phyloP scores from a whole-genome alignment of 2,888 invertebrate species.

The Apocheima hispidaria region DNA sequence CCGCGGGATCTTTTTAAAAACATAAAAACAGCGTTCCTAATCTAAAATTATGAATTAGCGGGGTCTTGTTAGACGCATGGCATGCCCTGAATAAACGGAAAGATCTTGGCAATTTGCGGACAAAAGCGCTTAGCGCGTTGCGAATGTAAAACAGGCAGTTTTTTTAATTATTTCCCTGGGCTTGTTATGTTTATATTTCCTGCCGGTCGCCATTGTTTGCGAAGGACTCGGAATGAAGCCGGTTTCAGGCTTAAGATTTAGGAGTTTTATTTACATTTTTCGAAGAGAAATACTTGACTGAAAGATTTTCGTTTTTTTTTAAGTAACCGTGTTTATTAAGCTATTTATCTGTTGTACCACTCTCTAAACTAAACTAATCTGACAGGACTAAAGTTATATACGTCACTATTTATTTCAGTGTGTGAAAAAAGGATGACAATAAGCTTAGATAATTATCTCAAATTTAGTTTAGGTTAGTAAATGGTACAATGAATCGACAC shows the following conservation, averaged over 20 bases:
- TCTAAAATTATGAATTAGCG: slow-evolving; percentile 23
- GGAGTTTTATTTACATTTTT: slow-evolving; percentile 12
- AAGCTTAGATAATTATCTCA: too few relatives aligned
- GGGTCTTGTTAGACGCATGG: slow-evolving; percentile 31
- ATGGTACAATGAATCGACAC: too few relatives aligned
- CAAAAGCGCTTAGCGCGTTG: slow-evolving; percentile 62
- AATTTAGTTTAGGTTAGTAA: too few relatives aligned
- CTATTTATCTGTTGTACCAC: too few relatives aligned
- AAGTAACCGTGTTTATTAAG: too few relatives aligned
- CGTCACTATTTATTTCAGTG: too few relatives aligned
- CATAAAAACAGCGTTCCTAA: slow-evolving; percentile 10
- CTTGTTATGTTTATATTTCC: slow-evolving; percentile 46
- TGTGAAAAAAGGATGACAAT: too few relatives aligned
- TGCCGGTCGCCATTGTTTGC: slow-evolving; percentile 23
- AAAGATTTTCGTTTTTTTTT: background rate
- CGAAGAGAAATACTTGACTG: background rate
- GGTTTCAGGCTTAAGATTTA: slow-evolving; percentile 13
- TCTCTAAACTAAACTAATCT: too few relatives aligned
- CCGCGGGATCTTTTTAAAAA: slow-evolving; percentile 1
- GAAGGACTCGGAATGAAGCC: slow-evolving; percentile 14
- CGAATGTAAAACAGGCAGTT: slow-evolving; percentile 66
- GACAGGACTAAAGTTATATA: too few relatives aligned
- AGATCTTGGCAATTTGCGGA: slow-evolving; percentile 69
- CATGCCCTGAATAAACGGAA: slow-evolving; percentile 59
- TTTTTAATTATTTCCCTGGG: slow-evolving; percentile 66